A percentile compares a stretch with the other conserved stretches of the same genome.
Conservation (phyloP, 2,888 invertebrate species). For the Prostheceraeus crozeri region DNA sequence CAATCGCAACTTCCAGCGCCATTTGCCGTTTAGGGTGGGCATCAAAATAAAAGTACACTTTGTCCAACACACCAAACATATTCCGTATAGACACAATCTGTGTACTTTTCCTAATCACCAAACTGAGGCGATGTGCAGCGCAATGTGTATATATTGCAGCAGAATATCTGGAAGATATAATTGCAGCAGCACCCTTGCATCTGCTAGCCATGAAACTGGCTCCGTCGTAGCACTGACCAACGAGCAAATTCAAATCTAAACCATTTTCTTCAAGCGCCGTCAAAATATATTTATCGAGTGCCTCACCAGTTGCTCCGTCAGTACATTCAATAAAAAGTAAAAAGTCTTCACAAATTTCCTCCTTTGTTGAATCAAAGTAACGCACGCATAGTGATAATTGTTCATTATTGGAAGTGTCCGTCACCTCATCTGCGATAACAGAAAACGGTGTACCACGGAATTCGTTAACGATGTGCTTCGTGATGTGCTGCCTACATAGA, state of each 20-base stretch:
- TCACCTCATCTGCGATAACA: not conserved
- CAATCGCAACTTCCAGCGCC: constrained; percentile 1
- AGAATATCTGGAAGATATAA: not conserved
- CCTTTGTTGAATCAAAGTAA: constrained; percentile 12
- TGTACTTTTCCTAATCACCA: constrained; percentile 16
- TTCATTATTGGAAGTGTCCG: not conserved
- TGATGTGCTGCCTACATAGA: constrained; percentile 9
- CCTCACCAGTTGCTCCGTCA: constrained; percentile 4
- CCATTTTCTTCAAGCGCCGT: not conserved
- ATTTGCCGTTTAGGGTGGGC: constrained; percentile 15
- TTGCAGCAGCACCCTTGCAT: constrained; percentile 17
- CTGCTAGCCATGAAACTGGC: constrained; percentile 10
- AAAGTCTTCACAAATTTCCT: constrained; percentile 3
- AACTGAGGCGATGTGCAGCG: constrained; percentile 9
- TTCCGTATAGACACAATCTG: constrained; percentile 14
- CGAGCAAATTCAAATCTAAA: constrained; percentile 4
- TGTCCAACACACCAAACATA: constrained; percentile 17
- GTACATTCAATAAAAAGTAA: constrained; percentile 18
- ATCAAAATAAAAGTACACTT: constrained; percentile 12
- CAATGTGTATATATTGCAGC: constrained; percentile 24
- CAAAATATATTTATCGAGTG: not conserved
- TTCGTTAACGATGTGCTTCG: constrained; percentile 7
- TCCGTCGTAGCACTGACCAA: constrained; percentile 12
- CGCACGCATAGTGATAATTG: constrained; percentile 3
- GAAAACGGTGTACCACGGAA: not conserved